Evolutionary conservation across 2,797 vertebrate genomes (phyloP).

Genomic region (Malacoctenus gilli): DNA sequence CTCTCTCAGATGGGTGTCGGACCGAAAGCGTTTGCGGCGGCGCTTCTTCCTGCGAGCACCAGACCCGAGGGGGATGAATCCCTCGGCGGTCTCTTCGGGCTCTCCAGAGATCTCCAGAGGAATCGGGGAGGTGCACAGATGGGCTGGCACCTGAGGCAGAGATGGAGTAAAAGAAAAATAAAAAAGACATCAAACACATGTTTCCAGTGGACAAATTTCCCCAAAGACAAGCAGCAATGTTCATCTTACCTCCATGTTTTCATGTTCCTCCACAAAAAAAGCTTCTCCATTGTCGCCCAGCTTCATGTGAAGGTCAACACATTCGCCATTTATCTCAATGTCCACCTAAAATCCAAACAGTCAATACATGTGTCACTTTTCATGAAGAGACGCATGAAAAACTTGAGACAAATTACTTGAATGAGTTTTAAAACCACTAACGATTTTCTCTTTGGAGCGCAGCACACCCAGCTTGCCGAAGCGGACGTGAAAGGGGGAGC

Average conservation of each 20-base stretch:
- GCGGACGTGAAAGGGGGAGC: constrained; percentile 95
- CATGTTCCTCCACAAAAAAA: constrained; percentile 91
- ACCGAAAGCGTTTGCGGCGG: constrained; percentile 80
- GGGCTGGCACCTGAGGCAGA: constrained; percentile 78
- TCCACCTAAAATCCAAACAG: constrained; percentile 85
- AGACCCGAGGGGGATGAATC: background rate
- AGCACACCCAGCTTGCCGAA: constrained; percentile 96
- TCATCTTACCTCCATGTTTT: constrained; percentile 75
- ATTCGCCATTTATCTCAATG: constrained; percentile 93
- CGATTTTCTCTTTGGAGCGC: constrained; percentile 93
- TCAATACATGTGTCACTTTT: background rate
- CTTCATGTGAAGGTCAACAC: constrained; percentile 94
- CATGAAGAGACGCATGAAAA: background rate
- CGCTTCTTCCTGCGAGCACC: constrained; percentile 77
- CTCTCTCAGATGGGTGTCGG: constrained; percentile 72
- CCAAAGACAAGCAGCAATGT: no score
- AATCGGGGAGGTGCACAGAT: constrained; percentile 88
- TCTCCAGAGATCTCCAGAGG: constrained; percentile 61
- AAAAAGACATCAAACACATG: background rate
- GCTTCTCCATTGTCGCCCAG: constrained; percentile 95
- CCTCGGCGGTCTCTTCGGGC: constrained; percentile 49
- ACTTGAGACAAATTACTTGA: no score
- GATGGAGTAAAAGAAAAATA: background rate
- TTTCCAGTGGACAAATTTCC: no score
- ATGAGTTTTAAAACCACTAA: constrained; percentile 79